A percentile compares a stretch with the other conserved stretches of the same genome.
phyloP scores from a whole-genome alignment of 2,113 vertebrate genomes.

The Myrmecophaga tridactyla region DNA sequence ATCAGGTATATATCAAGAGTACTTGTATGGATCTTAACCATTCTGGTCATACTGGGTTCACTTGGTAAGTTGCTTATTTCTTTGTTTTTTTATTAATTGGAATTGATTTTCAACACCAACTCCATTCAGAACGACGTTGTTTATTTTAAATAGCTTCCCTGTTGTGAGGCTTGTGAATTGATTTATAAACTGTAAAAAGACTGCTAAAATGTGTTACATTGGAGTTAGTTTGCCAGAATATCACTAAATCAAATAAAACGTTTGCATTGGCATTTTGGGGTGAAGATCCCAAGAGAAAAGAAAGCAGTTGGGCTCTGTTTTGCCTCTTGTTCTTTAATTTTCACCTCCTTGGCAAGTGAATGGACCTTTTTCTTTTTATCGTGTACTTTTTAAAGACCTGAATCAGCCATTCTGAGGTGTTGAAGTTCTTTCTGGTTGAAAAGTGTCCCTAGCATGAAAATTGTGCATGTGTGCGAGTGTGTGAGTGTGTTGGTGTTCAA shows the following conservation, averaged over 20 bases:
- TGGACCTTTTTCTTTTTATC: not conserved
- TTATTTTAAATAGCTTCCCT: not conserved
- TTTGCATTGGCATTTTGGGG: not conserved
- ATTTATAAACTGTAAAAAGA: not conserved
- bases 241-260: constrained; percentile 2
- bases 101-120: not conserved
- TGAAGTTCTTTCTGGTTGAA: not conserved
- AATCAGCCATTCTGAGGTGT: not conserved
- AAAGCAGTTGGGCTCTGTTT: not conserved
- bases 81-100: constrained; percentile 33
- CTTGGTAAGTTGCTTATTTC: constrained; percentile 89
- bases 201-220: not conserved
- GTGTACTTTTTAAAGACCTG: not conserved
- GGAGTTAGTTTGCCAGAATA: not conserved
- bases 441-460: not conserved
- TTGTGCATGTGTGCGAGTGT: not conserved
- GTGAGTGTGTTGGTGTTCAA: not conserved
- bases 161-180: not conserved
- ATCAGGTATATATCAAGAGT: constrained; percentile 98
- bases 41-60: constrained; percentile 93
- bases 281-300: not conserved
- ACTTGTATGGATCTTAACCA: constrained; percentile 97
- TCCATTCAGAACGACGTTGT: not conserved
- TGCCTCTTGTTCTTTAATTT: constrained; percentile 15
- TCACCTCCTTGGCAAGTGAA: not conserved